Base-by-base conservation (phyloP, 2,888 invertebrate genomes). In the Pristionchus exspectatus region DNA sequence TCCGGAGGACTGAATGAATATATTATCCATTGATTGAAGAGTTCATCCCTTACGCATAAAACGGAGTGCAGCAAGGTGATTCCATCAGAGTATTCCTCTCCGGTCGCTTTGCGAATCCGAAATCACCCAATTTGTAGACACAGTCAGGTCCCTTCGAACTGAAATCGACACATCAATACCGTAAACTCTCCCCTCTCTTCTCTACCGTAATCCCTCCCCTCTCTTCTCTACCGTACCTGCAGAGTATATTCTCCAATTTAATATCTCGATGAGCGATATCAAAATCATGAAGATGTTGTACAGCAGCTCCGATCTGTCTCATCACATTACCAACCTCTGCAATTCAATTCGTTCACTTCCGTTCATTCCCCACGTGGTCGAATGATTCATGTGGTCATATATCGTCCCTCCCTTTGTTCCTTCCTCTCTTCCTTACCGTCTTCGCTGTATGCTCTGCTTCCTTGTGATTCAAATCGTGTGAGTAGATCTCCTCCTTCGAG, bases 401-500 rank as follows among this genome's bases (percentile, higher is more conserved):
- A 2, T 56, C 50, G 30, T 81, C n/a, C 50, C 14, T n/a, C 50
- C 21, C 54, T n/a, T 50, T 81, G 27, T 24, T 54, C 12, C 54
- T 50, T 50, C n/a, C 72, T n/a, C n/a, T 50, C 54, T 81, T 24
- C 30, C 72, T 93, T 95, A 97, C 97, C 97, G 96, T 98, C 96
- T 96, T 99, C 99, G 21, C 98, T 98, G 96, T 99, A 99, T 50
- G 98, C 98, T 18, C 97, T 97, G 94, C 98, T 98, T 92, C 97
- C 97, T 93, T 97, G 97, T 93, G 98, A 98, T 96, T 99, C 98
- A 95, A 99, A 99, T 95, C 98, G 96, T 95, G 98, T 97, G 96
- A 99, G 98, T 90, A 99, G 96, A 95, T 99, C 99, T 0, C 99
- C 99, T 5, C 99, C 99, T 95, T 98, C 98, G 98, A 99, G 98